A percentile compares a stretch with the other conserved stretches of the same genome.
Evolutionary conservation across 2,888 invertebrate species (phyloP).

Genomic region (Urechis unicinctus): DNA sequence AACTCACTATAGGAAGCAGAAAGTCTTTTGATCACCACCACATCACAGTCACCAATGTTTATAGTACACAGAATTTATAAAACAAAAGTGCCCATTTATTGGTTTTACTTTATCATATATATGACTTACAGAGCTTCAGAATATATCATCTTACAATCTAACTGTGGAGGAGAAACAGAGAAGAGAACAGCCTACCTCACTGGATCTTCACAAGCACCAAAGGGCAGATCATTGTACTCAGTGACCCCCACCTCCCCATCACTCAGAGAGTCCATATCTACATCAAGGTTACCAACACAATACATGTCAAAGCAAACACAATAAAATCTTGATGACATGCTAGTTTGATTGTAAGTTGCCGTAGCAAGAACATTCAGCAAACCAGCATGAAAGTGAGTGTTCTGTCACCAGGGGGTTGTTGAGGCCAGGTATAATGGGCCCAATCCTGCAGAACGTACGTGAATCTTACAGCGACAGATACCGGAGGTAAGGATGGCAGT

Average conservation of each 20-base stretch:
- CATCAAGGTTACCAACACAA: conserved; percentile 17
- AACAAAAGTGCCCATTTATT: too few species aligned
- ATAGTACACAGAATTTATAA: too few species aligned
- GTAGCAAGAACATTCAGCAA: too few species aligned
- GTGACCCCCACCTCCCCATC: conserved; percentile 56
- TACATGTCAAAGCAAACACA: neutral
- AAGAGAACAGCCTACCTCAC: conserved; percentile 56
- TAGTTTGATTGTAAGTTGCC: too few species aligned
- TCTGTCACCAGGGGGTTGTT: conserved; percentile 40
- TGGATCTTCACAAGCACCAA: conserved; percentile 77
- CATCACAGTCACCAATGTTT: too few species aligned
- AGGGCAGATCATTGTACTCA: conserved; percentile 63
- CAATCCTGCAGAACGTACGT: conserved; percentile 60
- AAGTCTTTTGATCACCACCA: neutral
- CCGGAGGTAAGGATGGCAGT: conserved; percentile 54
- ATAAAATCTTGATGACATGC: neutral
- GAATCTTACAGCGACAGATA: conserved; percentile 68
- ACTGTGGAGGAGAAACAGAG: too few species aligned
- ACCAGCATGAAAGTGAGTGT: too few species aligned
- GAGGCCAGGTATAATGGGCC: conserved; percentile 48
- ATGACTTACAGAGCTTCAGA: too few species aligned
- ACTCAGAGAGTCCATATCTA: conserved; percentile 56
- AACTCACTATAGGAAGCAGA: conserved; percentile 57
- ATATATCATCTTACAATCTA: too few species aligned
- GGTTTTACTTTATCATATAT: too few species aligned